A percentile compares a stretch with the other conserved stretches of the same genome.
phyloP scores from a whole-genome alignment of 2,888 invertebrate species.

The Ophonus ardosiacus region DNA sequence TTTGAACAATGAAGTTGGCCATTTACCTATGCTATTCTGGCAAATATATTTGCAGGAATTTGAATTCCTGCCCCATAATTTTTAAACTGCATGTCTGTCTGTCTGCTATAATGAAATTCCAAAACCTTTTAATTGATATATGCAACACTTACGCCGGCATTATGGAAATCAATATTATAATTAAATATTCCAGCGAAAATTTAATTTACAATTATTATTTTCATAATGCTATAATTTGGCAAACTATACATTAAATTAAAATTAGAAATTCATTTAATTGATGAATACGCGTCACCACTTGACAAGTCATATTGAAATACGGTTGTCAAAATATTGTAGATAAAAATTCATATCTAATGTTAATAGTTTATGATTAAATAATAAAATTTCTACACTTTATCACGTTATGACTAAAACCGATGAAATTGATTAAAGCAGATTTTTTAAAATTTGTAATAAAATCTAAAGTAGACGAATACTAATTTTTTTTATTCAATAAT shows the following conservation, averaged over 20 bases:
- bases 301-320: neutral
- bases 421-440: too few species aligned
- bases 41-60: slow-evolving; percentile 36
- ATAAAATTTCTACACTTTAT: too few species aligned
- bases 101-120: slow-evolving; percentile 50
- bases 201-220: slow-evolving; percentile 27
- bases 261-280: neutral
- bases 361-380: too few species aligned
- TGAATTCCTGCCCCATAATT: slow-evolving; percentile 51
- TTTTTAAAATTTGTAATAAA: too few species aligned
- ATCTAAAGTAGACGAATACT: too few species aligned
- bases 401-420: too few species aligned
- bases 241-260: slow-evolving; percentile 8
- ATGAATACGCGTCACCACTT: neutral
- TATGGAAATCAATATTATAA: slow-evolving; percentile 37
- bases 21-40: slow-evolving; percentile 24
- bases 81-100: slow-evolving; percentile 46
- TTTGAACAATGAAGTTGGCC: slow-evolving; percentile 37
- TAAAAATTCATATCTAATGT: too few species aligned
- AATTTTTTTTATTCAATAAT: too few species aligned
- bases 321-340: neutral
- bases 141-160: slow-evolving; percentile 11
- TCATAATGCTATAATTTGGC: slow-evolving; percentile 4
- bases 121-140: slow-evolving; percentile 44
- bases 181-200: slow-evolving; percentile 42